Evolutionary conservation across 2,113 vertebrate genomes (phyloP).

Genomic region (Eira barbara): DNA sequence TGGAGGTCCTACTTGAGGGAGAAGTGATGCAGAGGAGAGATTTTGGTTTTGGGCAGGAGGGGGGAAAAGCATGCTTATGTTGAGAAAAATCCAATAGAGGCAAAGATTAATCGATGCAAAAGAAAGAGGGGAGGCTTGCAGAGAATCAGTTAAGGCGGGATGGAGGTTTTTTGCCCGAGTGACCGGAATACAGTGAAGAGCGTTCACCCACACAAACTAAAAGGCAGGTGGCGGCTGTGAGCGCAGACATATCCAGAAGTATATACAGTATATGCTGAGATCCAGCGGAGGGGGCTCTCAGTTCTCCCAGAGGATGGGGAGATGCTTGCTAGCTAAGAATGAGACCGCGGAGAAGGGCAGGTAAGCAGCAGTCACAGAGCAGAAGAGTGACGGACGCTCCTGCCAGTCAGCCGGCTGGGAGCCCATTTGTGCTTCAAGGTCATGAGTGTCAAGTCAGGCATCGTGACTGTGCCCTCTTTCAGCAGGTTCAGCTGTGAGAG

Average conservation of each 20-base stretch:
- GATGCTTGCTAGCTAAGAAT: neutral
- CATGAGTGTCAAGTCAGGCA: neutral
- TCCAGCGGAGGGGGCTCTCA: rapidly evolving
- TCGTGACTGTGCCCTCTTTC: rapidly evolving
- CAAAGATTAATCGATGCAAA: neutral
- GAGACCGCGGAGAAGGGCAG: neutral
- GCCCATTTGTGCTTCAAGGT: rapidly evolving
- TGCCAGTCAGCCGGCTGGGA: neutral
- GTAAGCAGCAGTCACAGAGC: neutral
- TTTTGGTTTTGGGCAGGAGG: neutral
- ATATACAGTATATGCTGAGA: neutral
- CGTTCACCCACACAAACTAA: neutral
- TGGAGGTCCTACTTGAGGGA: neutral
- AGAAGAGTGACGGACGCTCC: neutral
- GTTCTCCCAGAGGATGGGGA: neutral
- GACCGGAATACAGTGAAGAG: too few relatives aligned
- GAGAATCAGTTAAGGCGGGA: rapidly evolving
- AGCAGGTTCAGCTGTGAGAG: neutral
- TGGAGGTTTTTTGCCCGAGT: neutral
- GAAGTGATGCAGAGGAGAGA: neutral
- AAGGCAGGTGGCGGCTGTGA: neutral
- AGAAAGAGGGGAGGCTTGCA: neutral
- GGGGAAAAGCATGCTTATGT: neutral
- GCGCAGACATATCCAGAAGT: neutral
- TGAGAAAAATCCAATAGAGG: neutral